phyloP scores from a whole-genome alignment of 2,888 invertebrate genomes.

The Julus scanicus region DNA sequence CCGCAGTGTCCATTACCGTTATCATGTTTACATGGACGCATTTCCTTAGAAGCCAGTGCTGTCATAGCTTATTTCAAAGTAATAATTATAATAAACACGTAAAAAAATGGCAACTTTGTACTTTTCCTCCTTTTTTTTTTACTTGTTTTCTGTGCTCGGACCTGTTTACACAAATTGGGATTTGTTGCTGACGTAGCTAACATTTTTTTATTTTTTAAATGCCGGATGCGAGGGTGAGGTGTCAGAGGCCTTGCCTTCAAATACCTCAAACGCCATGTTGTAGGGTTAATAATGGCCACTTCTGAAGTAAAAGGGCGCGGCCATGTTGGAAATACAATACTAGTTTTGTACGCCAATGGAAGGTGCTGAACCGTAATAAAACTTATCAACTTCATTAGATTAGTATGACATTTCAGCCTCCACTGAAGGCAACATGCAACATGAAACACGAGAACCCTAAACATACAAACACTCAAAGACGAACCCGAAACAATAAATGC shows the following conservation, averaged over 20 bases:
- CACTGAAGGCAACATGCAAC: too few relatives aligned
- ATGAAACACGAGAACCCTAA: too few relatives aligned
- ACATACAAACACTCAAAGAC: too few relatives aligned
- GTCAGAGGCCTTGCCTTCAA: not conserved
- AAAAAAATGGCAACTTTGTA: not conserved
- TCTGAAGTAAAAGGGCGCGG: too few relatives aligned
- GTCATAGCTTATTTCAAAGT: not conserved
- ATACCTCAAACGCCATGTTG: not conserved
- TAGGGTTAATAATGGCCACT: too few relatives aligned
- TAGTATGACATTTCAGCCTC: too few relatives aligned
- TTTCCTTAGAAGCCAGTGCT: not conserved
- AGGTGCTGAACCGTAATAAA: too few relatives aligned
- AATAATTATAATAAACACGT: not conserved
- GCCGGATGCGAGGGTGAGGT: not conserved
- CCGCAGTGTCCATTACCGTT: not conserved
- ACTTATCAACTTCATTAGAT: too few relatives aligned
- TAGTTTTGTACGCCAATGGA: too few relatives aligned
- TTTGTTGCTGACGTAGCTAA: not conserved
- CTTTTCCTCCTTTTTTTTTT: not conserved
- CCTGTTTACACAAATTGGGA: not conserved
- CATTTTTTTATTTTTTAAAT: not conserved
- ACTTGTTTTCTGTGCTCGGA: not conserved
- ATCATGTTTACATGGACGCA: conserved; percentile 25
- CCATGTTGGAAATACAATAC: too few relatives aligned
- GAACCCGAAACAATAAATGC: too few relatives aligned